Evolutionary conservation across 2,113 vertebrate species (phyloP).

Genomic region (Cynocephalus volans): DNA sequence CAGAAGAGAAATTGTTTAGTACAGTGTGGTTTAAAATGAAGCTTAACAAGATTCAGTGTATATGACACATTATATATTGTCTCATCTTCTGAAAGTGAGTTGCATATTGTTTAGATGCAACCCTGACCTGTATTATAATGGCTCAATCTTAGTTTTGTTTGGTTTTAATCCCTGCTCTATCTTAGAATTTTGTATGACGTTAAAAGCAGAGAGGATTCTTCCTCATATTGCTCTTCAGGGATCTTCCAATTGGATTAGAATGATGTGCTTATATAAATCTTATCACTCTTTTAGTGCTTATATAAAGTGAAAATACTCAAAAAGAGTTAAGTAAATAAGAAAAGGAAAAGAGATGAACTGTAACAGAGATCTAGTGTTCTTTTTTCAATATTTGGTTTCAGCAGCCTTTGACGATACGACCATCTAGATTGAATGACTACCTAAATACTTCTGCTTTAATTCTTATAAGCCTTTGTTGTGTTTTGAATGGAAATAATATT

Average conservation of each 20-base stretch:
- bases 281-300: slow-evolving; percentile 51
- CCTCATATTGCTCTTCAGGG: not conserved
- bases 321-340: slow-evolving; percentile 13
- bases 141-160: slow-evolving; percentile 22
- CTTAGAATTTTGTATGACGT: slow-evolving; percentile 9
- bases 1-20: slow-evolving; percentile 40
- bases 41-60: not conserved
- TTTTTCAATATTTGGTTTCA: slow-evolving; percentile 5
- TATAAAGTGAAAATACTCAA: slow-evolving; percentile 51
- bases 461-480: not conserved
- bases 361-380: not conserved
- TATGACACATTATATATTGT: not conserved
- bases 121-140: not conserved
- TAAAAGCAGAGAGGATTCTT: slow-evolving; percentile 33
- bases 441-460: not conserved
- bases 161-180: not conserved
- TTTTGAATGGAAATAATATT: slow-evolving; percentile 71
- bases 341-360: not conserved
- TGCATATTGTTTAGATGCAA: not conserved
- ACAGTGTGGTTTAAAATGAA: not conserved
- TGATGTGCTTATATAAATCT: not conserved
- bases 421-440: not conserved
- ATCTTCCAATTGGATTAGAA: not conserved
- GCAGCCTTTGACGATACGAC: slow-evolving; percentile 47
- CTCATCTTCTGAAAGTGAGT: not conserved